These are phyloP conservation scores for Drosophila funebris DNA, from an alignment of 1,140 invertebrate genomes.

Conservation along the genomic window DNA sequence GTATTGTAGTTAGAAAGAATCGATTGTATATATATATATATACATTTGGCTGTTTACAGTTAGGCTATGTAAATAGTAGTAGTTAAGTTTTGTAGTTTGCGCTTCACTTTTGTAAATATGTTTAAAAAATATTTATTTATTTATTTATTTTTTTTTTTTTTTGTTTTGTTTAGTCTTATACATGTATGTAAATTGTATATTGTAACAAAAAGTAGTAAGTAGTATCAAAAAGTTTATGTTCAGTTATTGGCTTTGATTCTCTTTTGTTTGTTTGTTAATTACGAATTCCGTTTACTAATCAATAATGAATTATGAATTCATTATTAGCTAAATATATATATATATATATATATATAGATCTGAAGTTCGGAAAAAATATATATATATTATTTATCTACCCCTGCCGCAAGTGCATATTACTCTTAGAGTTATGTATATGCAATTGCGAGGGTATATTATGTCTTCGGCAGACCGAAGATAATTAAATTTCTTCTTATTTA, in stretches of 20 bases:
- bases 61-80: slow-evolving; percentile 32
- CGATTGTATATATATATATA: slow-evolving; percentile 12
- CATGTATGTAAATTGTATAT: slow-evolving; percentile 78
- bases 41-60: slow-evolving; percentile 13
- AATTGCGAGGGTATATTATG: background rate
- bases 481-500: slow-evolving; percentile 5
- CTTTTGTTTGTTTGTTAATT: slow-evolving; percentile 53
- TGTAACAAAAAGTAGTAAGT: slow-evolving; percentile 74
- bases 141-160: slow-evolving; percentile 27
- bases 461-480: slow-evolving; percentile 11
- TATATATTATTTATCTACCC: slow-evolving; percentile 8
- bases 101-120: slow-evolving; percentile 58
- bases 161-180: slow-evolving; percentile 61
- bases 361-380: slow-evolving; percentile 56
- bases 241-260: slow-evolving; percentile 56
- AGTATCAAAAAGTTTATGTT: slow-evolving; percentile 73
- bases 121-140: slow-evolving; percentile 78
- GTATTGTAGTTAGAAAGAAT: slow-evolving; percentile 1
- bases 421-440: background rate
- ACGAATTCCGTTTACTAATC: slow-evolving; percentile 29
- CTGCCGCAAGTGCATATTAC: background rate
- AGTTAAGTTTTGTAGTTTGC: slow-evolving; percentile 20
- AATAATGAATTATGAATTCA: slow-evolving; percentile 35
- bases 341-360: slow-evolving; percentile 25
- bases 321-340: slow-evolving; percentile 38